Evolutionary conservation across 1,140 invertebrate genomes (phyloP).

Genomic region (Leptinotarsa texana): DNA sequence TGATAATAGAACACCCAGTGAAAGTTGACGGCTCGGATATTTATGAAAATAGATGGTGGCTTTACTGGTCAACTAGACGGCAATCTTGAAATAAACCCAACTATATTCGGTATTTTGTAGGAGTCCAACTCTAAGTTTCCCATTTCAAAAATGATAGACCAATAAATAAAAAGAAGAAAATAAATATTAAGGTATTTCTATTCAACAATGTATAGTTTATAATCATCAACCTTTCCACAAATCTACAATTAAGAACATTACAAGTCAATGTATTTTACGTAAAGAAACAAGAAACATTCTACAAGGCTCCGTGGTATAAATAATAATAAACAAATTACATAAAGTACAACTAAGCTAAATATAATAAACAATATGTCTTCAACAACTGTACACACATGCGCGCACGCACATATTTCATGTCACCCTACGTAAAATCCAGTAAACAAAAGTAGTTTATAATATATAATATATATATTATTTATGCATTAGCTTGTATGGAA

Average conservation of each 20-base stretch:
- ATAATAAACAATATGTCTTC: conserved; percentile 54
- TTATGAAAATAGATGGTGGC: no score
- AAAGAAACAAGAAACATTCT: conserved; percentile 52
- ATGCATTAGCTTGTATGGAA: conserved; percentile 49
- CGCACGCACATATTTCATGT: conserved; percentile 48
- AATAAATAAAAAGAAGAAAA: conserved; percentile 19
- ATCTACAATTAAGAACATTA: conserved; percentile 58
- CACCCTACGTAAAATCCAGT: conserved; percentile 52
- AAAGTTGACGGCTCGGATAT: no score
- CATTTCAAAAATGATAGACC: no score
- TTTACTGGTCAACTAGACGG: no score
- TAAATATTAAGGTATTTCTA: conserved; percentile 57
- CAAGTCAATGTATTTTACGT: conserved; percentile 53
- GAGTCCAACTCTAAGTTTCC: no score
- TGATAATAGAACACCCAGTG: no score
- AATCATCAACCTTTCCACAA: conserved; percentile 57
- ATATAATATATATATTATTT: conserved; percentile 43
- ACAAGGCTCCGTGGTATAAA: conserved; percentile 50
- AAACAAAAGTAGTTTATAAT: conserved; percentile 46
- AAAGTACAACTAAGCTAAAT: conserved; percentile 50
- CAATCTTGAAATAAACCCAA: no score
- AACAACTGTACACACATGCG: conserved; percentile 46
- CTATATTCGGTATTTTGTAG: no score
- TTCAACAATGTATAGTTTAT: conserved; percentile 58
- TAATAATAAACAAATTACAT: conserved; percentile 47